A percentile compares a stretch with the other conserved stretches of the same genome.
phyloP scores from a whole-genome alignment of 2,888 invertebrate species.

The Pyrgus malvae region DNA sequence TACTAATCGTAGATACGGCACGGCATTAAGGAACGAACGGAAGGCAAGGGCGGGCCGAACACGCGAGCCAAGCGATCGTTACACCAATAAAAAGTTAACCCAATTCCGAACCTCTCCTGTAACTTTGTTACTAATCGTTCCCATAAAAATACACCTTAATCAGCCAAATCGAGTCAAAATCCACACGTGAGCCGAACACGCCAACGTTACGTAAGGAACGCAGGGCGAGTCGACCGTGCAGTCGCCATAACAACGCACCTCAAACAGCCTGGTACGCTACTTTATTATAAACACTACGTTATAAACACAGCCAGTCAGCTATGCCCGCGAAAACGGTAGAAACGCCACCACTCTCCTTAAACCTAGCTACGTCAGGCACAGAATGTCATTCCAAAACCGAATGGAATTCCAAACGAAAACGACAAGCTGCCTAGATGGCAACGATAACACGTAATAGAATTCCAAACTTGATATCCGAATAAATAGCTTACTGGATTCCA shows the following conservation, averaged over 20 bases:
- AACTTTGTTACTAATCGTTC: constrained; percentile 41
- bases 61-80: constrained; percentile 14
- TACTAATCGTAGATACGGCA: constrained; percentile 11
- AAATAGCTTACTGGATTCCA: constrained; percentile 17
- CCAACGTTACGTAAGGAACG: constrained; percentile 45
- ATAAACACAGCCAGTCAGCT: constrained; percentile 29
- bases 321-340: constrained; percentile 7
- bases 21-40: constrained; percentile 5
- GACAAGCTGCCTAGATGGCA: neutral
- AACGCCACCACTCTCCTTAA: neutral
- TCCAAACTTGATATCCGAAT: constrained; percentile 24
- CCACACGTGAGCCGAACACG: constrained; percentile 48
- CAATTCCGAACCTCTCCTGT: constrained; percentile 29
- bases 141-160: constrained; percentile 38
- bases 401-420: constrained; percentile 5
- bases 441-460: constrained; percentile 12
- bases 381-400: neutral
- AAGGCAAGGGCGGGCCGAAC: neutral
- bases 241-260: constrained; percentile 46
- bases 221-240: constrained; percentile 35
- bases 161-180: constrained; percentile 35
- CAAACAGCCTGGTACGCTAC: constrained; percentile 38
- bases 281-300: constrained; percentile 30
- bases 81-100: constrained; percentile 35
- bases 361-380: neutral